phyloP scores from a whole-genome alignment of 2,888 invertebrate genomes.

The Drosophila sordidapex region DNA sequence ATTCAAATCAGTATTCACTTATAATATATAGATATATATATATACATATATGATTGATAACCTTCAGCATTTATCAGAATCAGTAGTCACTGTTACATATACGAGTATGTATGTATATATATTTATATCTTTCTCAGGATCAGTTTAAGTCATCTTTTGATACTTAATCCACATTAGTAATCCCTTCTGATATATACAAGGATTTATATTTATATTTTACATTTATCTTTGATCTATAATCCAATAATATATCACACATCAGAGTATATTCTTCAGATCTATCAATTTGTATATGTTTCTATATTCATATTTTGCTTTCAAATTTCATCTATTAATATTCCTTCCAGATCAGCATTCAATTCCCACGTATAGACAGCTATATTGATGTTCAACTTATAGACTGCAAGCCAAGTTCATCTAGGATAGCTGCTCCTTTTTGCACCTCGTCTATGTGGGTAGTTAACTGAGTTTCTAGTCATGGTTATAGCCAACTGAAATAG shows the following conservation, averaged over 20 bases:
- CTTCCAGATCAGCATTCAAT: background rate
- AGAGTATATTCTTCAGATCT: background rate
- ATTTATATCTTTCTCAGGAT: background rate
- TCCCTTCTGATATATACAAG: background rate
- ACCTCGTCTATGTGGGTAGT: background rate
- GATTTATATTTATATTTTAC: background rate
- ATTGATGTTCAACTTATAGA: background rate
- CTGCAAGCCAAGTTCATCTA: background rate
- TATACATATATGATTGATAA: too few relatives aligned
- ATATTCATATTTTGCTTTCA: too few relatives aligned
- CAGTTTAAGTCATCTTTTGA: too few relatives aligned
- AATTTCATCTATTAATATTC: too few relatives aligned
- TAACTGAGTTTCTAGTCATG: background rate
- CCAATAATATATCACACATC: background rate
- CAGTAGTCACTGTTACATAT: too few relatives aligned
- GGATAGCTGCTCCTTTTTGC: background rate
- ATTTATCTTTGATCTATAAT: background rate
- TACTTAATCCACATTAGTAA: too few relatives aligned
- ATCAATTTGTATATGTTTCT: background rate
- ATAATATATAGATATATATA: too few relatives aligned
- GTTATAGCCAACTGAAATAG: constrained; percentile 1
- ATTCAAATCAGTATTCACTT: too few relatives aligned
- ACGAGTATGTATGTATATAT: background rate
- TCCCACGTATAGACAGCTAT: background rate
- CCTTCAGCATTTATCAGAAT: too few relatives aligned